Conservation (phyloP, 2,113 vertebrate genomes). For the Mustelus asterias region DNA sequence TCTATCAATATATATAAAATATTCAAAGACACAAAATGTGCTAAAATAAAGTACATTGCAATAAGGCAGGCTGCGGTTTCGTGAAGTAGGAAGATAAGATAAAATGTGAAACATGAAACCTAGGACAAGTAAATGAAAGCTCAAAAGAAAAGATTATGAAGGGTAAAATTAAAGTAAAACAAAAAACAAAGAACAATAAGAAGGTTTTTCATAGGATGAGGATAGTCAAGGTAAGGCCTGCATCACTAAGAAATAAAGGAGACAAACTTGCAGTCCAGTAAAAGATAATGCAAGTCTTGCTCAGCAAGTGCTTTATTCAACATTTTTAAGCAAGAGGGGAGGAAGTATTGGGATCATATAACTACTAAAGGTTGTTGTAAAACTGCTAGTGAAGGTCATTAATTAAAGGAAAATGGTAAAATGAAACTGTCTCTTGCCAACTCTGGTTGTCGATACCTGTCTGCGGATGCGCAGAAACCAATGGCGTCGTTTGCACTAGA, state of each 20-base stretch:
- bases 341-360: neutral
- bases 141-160: neutral
- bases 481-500: no score
- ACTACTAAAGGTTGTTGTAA: neutral
- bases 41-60: neutral
- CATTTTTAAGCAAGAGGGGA: neutral
- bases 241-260: neutral
- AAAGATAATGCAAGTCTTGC: neutral
- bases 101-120: neutral
- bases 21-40: neutral
- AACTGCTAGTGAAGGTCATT: neutral
- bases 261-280: neutral
- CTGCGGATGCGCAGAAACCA: no score
- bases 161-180: neutral
- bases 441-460: no score
- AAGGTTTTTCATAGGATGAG: neutral
- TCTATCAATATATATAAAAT: neutral
- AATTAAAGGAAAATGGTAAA: neutral
- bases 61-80: neutral
- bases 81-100: neutral
- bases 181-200: neutral
- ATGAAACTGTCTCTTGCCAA: neutral
- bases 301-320: neutral
- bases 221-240: neutral
- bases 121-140: neutral